phyloP scores from a whole-genome alignment of 1,140 invertebrate genomes.

The Lepeophtheirus salmonis region DNA sequence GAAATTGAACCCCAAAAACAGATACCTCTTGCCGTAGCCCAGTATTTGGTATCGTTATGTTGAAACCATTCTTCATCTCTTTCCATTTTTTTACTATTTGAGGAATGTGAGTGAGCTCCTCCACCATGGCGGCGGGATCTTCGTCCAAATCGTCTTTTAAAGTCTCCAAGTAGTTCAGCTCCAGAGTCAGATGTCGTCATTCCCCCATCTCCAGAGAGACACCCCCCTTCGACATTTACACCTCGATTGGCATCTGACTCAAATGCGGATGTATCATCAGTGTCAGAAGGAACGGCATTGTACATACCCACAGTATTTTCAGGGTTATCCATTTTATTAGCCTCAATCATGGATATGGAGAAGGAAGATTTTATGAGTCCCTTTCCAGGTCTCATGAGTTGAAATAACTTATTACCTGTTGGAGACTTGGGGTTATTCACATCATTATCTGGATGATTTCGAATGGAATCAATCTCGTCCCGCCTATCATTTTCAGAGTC shows the following conservation, averaged over 20 bases:
- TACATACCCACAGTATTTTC: constrained; percentile 13
- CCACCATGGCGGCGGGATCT: not conserved
- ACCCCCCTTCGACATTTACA: not conserved
- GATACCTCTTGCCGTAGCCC: not conserved
- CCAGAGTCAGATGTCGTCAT: constrained; percentile 4
- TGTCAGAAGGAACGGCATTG: constrained; percentile 7
- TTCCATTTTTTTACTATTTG: not conserved
- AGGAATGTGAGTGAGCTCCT: too few relatives aligned
- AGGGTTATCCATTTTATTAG: not conserved
- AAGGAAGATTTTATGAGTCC: not conserved
- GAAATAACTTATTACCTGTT: too few relatives aligned
- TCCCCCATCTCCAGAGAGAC: not conserved
- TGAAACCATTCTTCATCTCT: constrained; percentile 6
- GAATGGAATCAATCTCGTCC: not conserved
- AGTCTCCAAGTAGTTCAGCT: not conserved
- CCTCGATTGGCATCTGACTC: constrained; percentile 11
- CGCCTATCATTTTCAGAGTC: not conserved
- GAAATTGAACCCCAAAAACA: constrained; percentile 12
- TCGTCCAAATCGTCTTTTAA: not conserved
- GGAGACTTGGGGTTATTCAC: too few relatives aligned
- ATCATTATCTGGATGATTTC: too few relatives aligned
- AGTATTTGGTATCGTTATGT: constrained; percentile 1
- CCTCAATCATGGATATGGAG: not conserved
- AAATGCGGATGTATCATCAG: constrained; percentile 7
- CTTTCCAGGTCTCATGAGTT: not conserved